Conservation (phyloP, 2,797 vertebrate species). For the Onychomys torridus region DNA sequence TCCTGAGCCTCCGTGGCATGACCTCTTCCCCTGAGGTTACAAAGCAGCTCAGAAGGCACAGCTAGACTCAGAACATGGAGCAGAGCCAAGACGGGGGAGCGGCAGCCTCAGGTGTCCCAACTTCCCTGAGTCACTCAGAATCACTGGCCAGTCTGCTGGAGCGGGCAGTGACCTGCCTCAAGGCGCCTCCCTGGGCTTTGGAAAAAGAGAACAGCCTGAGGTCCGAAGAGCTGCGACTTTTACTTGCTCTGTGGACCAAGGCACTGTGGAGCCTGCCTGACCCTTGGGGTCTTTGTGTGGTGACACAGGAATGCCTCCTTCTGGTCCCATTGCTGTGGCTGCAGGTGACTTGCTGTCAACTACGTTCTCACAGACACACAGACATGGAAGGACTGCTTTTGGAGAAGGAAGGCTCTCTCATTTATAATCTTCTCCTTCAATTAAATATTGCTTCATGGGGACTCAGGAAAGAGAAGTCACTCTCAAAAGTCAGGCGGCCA, state of each 20-base stretch:
- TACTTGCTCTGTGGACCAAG: background rate
- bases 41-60: constrained; percentile 57
- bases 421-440: background rate
- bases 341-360: background rate
- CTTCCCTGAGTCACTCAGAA: constrained; percentile 36
- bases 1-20: constrained; percentile 57
- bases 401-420: no score
- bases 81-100: background rate
- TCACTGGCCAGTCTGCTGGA: background rate
- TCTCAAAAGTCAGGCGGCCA: background rate
- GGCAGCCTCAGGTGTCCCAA: fast-evolving
- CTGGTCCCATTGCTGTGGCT: fast-evolving
- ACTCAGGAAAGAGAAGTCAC: background rate
- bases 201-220: background rate
- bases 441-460: background rate
- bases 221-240: background rate
- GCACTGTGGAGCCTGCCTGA: background rate
- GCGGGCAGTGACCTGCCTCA: background rate
- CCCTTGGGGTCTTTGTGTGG: background rate
- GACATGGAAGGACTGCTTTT: background rate
- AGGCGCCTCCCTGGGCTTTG: background rate
- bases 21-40: constrained; percentile 80
- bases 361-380: fast-evolving
- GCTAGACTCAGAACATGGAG: constrained; percentile 75
- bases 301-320: fast-evolving